A percentile compares a stretch with the other conserved stretches of the same genome.
Conservation (phyloP, 2,113 vertebrate genomes). For the Dunckerocampus dactyliophorus region DNA sequence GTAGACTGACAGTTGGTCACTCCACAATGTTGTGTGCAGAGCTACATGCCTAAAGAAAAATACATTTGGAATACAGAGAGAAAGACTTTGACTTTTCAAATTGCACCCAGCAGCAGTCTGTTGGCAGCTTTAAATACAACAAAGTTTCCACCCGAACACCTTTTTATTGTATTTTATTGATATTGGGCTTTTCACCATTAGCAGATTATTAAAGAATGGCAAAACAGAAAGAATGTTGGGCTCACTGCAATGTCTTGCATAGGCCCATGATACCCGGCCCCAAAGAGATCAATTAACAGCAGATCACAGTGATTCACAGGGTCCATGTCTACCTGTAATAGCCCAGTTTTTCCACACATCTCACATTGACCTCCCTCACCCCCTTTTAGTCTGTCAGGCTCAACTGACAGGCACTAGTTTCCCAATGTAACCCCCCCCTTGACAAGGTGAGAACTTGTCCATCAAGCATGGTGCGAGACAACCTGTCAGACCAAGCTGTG, state of each 20-base stretch:
- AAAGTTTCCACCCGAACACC: neutral
- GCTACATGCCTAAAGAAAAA: neutral
- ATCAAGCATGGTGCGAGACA: constrained; percentile 60
- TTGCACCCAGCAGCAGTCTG: neutral
- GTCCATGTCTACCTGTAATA: constrained; percentile 38
- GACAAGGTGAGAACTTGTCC: constrained; percentile 67
- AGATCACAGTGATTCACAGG: constrained; percentile 52
- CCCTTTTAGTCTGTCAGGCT: constrained; percentile 18
- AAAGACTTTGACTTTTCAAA: neutral
- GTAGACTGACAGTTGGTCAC: too few relatives aligned
- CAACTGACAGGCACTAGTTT: constrained; percentile 62
- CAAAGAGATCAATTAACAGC: constrained; percentile 66
- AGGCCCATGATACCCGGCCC: constrained; percentile 38
- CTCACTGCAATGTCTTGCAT: constrained; percentile 17
- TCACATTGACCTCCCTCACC: constrained; percentile 18
- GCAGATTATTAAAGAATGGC: neutral
- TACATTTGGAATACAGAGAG: neutral
- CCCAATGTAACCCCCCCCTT: constrained; percentile 52
- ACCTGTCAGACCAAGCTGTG: constrained; percentile 52
- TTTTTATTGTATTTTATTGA: neutral
- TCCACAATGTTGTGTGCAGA: too few relatives aligned
- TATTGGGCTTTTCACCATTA: neutral
- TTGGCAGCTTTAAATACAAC: neutral
- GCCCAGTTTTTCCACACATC: constrained; percentile 21
- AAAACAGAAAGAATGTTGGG: constrained; percentile 1